Evolutionary conservation across 2,888 invertebrate genomes (phyloP), one percentile per base, ranked within the genome.

Genomic region (Girardia tigrina): DNA sequence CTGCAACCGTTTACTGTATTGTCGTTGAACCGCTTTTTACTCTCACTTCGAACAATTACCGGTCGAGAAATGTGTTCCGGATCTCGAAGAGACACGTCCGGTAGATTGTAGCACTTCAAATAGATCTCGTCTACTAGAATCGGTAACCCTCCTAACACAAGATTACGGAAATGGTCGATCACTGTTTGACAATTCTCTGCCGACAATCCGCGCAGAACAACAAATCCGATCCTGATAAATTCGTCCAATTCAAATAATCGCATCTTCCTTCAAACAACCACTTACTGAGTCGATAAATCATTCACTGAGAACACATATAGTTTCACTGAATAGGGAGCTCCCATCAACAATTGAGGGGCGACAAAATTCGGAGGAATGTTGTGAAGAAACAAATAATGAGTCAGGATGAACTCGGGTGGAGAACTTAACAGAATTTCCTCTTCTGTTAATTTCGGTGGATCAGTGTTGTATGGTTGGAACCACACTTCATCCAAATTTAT

Each of bases 261-360:
- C 8, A 16, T 36, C 36, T 36, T 8, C 16, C 36, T 12, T 36
- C 16, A 12, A 36, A 12, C 36, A 36, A 36, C 23, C 4, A 56
- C 56, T 56, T 56, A 56, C 56, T 56, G 56, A 56, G 56, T 56
- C n/a, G 56, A 56, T n/a, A 56, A n/a, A 56, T 56, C 56, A 56
- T 56, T 56, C 4, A 56, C 56, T 56, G 56, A 20, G n/a, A 56
- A 56, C 23, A 56, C 56, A 56, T 56, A 56, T 4, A 56, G n/a
- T n/a, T 56, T 56, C 4, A 56, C 56, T 8, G 56, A n/a, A 16
- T 2, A 56, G 6, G 56, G 56, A 56, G 8, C n/a, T 8, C 56
- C 56, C 56, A 56, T 56, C 56, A 56, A 56, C 56, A 56, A 56
- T 56, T 56, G 56, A 16, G 56, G 23, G 4, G 56, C 56, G 4